phyloP scores from a whole-genome alignment of 1,140 invertebrate genomes.

The Zaprionus gabonicus region DNA sequence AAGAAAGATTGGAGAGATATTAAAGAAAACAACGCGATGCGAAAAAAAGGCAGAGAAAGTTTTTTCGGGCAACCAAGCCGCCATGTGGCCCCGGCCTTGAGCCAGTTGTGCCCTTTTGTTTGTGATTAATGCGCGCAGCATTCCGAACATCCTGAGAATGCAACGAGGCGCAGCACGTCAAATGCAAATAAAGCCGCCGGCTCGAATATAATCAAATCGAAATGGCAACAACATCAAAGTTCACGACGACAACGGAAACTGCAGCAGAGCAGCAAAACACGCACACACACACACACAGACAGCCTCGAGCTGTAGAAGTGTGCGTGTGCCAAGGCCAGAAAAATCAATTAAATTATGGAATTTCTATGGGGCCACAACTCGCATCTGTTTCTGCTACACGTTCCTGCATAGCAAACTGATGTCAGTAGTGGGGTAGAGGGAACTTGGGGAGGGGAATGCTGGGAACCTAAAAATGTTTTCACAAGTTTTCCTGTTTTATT shows the following conservation, averaged over 20 bases:
- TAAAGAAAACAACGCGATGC: slow-evolving; percentile 16
- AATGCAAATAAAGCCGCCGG: slow-evolving; percentile 78
- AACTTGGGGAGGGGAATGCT: neutral
- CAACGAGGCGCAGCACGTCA: slow-evolving; percentile 63
- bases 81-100: slow-evolving; percentile 63
- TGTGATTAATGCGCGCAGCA: slow-evolving; percentile 71
- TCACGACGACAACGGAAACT: slow-evolving; percentile 69
- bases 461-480: slow-evolving; percentile 61
- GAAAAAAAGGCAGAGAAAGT: neutral
- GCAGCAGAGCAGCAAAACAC: slow-evolving; percentile 48
- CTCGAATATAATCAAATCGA: slow-evolving; percentile 73
- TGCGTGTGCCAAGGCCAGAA: slow-evolving; percentile 58
- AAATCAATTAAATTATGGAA: slow-evolving; percentile 81
- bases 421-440: neutral
- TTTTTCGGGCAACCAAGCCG: slow-evolving; percentile 8
- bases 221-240: slow-evolving; percentile 69
- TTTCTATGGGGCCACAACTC: slow-evolving; percentile 34
- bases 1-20: slow-evolving; percentile 13
- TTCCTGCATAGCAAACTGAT: neutral
- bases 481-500: slow-evolving; percentile 59
- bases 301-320: slow-evolving; percentile 28
- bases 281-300: slow-evolving; percentile 37
- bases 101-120: slow-evolving; percentile 61
- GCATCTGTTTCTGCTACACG: slow-evolving; percentile 15
- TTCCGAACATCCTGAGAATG: slow-evolving; percentile 56